These are phyloP conservation scores for Heliocidaris erythrogramma DNA, from an alignment of 35 echinoderm and acorn worm genomes.

Conservation along the genomic window DNA sequence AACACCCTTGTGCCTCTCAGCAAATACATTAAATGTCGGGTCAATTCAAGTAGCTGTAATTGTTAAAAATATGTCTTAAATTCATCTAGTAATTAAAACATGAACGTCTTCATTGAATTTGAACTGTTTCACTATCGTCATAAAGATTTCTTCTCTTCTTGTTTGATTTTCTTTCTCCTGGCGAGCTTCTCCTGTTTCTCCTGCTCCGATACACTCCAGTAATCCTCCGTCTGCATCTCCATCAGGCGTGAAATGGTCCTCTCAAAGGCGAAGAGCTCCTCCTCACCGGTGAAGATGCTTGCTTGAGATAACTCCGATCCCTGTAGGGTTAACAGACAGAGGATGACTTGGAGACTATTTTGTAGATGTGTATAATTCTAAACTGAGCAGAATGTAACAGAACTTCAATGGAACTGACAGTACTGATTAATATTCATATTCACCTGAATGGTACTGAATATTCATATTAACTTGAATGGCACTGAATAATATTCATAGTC, in stretches of 20 bases:
- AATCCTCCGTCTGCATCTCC: conserved; percentile 94
- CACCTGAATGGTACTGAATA: conserved; percentile 5
- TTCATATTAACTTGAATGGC: neutral
- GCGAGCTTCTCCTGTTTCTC: neutral
- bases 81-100: neutral
- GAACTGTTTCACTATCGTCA: neutral
- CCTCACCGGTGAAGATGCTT: conserved; percentile 95
- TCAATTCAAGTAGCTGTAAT: too few species aligned
- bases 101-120: neutral
- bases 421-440: too few species aligned
- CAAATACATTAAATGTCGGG: too few species aligned
- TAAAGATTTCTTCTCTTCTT: conserved; percentile 30
- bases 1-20: too few species aligned
- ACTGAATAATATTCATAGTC: too few species aligned
- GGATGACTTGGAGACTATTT: neutral
- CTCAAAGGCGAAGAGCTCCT: conserved; percentile 96
- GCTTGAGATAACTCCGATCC: conserved; percentile 57
- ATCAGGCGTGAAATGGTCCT: conserved; percentile 85
- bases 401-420: neutral
- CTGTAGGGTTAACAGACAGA: conserved; percentile 35
- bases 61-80: neutral
- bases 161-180: neutral
- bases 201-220: conserved; percentile 64
- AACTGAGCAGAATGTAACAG: neutral
- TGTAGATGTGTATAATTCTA: neutral